Conservation (phyloP, 2,113 vertebrate genomes). For the Hylia prasina region DNA sequence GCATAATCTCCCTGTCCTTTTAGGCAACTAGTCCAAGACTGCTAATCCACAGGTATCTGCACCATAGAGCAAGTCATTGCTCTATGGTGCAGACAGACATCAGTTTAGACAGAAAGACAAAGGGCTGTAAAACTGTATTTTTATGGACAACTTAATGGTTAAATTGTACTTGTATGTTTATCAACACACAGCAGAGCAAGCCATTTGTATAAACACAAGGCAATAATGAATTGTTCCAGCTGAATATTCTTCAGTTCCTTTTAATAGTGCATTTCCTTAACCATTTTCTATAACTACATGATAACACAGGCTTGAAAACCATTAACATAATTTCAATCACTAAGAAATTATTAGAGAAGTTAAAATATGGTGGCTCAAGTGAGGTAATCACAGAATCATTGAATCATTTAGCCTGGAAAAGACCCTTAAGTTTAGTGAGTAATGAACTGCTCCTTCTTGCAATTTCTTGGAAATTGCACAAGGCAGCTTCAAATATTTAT, state of each 20-base stretch:
- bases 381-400: background rate
- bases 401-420: background rate
- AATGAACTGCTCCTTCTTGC: background rate
- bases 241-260: background rate
- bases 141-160: background rate
- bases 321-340: background rate
- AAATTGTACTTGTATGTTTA: background rate
- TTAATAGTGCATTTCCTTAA: background rate
- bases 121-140: background rate
- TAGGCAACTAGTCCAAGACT: background rate
- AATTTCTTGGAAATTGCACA: background rate
- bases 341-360: background rate
- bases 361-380: background rate
- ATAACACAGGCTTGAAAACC: background rate
- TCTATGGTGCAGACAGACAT: too few species aligned
- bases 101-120: background rate
- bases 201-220: background rate
- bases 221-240: background rate
- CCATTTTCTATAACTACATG: background rate
- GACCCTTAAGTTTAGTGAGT: background rate
- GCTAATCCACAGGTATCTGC: background rate
- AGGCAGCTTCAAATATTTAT: background rate
- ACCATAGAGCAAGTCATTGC: fast-evolving
- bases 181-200: background rate
- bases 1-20: background rate